Evolutionary conservation across 1,140 invertebrate genomes (phyloP).

Genomic region (Drosophila malerkotliana): DNA sequence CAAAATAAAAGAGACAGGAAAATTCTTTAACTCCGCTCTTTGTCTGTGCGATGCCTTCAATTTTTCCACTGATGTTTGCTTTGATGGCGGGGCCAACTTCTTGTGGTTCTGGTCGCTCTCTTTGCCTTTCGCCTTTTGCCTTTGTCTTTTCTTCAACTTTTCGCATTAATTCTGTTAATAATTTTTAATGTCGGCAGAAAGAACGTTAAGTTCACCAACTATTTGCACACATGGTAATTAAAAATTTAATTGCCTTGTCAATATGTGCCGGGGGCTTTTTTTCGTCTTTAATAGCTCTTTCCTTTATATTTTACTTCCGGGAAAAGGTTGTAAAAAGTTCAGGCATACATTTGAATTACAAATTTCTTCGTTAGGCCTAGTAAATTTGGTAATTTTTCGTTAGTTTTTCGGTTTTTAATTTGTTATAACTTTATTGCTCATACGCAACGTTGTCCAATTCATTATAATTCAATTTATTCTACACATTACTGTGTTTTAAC

Average conservation of each 20-base stretch:
- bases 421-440: background rate
- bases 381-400: background rate
- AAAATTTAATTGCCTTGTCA: conserved; percentile 77
- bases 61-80: conserved; percentile 55
- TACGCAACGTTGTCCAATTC: background rate
- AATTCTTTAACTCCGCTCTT: conserved; percentile 57
- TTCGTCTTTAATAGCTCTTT: conserved; percentile 1
- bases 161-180: conserved; percentile 79
- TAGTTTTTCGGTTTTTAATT: too few relatives aligned
- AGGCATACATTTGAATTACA: conserved; percentile 61
- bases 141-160: conserved; percentile 65
- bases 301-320: conserved; percentile 7
- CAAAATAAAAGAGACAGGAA: conserved; percentile 19
- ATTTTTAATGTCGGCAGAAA: conserved; percentile 70
- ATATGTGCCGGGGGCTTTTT: conserved; percentile 51
- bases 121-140: conserved; percentile 40
- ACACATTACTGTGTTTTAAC: background rate
- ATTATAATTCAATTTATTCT: background rate
- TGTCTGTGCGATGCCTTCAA: conserved; percentile 56
- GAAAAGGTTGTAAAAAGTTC: conserved; percentile 27
- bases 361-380: conserved; percentile 32
- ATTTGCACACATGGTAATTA: conserved; percentile 72
- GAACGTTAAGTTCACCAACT: conserved; percentile 60
- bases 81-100: conserved; percentile 60
- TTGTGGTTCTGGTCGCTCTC: conserved; percentile 46